Conservation (phyloP, 2,888 invertebrate genomes). For the Orchestes rusci region DNA sequence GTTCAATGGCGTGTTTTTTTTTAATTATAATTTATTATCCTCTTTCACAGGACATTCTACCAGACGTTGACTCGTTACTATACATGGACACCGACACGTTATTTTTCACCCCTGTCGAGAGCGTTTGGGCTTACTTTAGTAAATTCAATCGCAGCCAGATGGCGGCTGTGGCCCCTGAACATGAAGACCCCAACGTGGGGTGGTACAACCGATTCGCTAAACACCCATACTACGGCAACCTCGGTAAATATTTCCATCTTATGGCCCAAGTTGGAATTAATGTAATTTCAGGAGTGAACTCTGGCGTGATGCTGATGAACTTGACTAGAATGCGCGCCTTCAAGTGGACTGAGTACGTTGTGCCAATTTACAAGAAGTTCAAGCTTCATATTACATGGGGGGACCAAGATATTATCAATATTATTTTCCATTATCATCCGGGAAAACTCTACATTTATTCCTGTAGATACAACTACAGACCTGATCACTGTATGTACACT, state of each 20-base stretch:
- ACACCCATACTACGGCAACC: slow-evolving; percentile 86
- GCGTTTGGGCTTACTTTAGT: slow-evolving; percentile 75
- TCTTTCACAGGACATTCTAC: slow-evolving; percentile 65
- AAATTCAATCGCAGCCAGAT: slow-evolving; percentile 80
- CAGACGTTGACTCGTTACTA: slow-evolving; percentile 74
- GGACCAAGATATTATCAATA: slow-evolving; percentile 94
- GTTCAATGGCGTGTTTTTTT: too few species aligned
- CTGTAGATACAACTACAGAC: slow-evolving; percentile 86
- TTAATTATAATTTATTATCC: too few species aligned
- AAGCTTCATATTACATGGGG: slow-evolving; percentile 88
- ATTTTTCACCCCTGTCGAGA: slow-evolving; percentile 75
- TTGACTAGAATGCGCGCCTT: slow-evolving; percentile 82
- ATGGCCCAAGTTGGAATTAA: not conserved
- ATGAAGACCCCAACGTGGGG: slow-evolving; percentile 85
- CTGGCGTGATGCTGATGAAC: slow-evolving; percentile 97
- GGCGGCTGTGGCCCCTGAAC: slow-evolving; percentile 81
- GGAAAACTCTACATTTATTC: slow-evolving; percentile 72
- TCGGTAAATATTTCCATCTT: slow-evolving; percentile 48
- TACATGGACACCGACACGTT: slow-evolving; percentile 91
- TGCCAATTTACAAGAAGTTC: slow-evolving; percentile 79
- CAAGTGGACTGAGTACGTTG: slow-evolving; percentile 77
- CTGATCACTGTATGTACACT: slow-evolving; percentile 95
- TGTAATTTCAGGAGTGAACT: slow-evolving; percentile 80
- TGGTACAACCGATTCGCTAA: slow-evolving; percentile 96
- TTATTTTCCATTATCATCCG: slow-evolving; percentile 79